Conservation (phyloP, 35 echinoderm and acorn worm genomes). For the Lytechinus variegatus region DNA sequence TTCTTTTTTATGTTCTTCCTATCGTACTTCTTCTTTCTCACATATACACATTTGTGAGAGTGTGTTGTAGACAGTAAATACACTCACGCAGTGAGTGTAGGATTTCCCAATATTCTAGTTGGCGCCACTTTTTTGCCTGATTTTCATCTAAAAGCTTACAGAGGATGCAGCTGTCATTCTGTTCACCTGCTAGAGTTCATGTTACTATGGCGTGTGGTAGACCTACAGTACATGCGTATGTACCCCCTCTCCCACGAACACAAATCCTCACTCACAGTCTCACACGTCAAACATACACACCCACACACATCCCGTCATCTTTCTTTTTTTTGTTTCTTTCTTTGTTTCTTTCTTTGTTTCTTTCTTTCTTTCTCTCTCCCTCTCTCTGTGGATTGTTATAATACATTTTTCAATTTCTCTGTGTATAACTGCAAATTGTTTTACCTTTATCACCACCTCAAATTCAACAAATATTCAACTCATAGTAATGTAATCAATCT, state of each 20-base stretch:
- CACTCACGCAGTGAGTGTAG: neutral
- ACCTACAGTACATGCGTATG: neutral
- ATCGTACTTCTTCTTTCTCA: neutral
- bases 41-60: neutral
- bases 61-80: neutral
- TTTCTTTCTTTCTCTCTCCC: too few species aligned
- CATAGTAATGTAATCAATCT: neutral
- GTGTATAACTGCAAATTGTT: too few species aligned
- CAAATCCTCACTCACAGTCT: too few species aligned
- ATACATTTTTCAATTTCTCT: too few species aligned
- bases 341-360: too few species aligned
- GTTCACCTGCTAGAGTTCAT: neutral
- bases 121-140: neutral
- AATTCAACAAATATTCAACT: neutral
- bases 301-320: too few species aligned
- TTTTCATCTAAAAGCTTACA: neutral
- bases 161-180: neutral
- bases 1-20: neutral
- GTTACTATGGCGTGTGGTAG: neutral
- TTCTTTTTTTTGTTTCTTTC: too few species aligned
- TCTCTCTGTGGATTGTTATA: too few species aligned
- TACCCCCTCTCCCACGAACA: too few species aligned
- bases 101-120: neutral
- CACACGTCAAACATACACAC: too few species aligned
- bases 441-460: too few species aligned